These are phyloP conservation scores for Arvicanthis niloticus DNA, from an alignment of 2,113 vertebrate genomes.

Conservation along the genomic window DNA sequence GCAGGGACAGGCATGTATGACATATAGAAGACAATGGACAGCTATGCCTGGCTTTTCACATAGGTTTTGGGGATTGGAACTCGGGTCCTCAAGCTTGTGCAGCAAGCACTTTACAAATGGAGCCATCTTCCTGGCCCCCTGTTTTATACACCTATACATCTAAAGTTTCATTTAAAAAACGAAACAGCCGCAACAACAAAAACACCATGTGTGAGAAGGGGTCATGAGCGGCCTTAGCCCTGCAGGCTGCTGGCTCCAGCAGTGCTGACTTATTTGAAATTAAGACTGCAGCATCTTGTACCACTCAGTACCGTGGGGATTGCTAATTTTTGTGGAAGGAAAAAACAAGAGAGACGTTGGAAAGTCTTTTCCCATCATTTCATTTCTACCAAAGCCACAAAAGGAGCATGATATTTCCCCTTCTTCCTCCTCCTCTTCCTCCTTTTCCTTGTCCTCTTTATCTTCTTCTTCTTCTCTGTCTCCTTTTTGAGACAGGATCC, in stretches of 20 bases:
- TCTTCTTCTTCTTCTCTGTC: no score
- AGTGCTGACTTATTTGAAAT: not conserved
- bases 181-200: not conserved
- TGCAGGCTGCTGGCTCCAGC: not conserved
- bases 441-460: not conserved
- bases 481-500: not conserved
- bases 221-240: no score
- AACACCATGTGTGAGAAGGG: not conserved
- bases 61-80: not conserved
- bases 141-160: no score
- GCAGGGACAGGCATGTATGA: not conserved
- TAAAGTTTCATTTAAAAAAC: not conserved
- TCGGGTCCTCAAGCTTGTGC: no score
- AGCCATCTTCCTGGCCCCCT: not conserved
- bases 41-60: not conserved
- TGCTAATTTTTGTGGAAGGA: slow-evolving; percentile 4
- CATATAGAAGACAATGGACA: not conserved
- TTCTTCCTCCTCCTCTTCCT: not conserved
- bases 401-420: not conserved
- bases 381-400: slow-evolving; percentile 27
- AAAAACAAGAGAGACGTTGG: not conserved
- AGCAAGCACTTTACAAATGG: not conserved
- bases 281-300: not conserved
- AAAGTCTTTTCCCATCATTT: slow-evolving; percentile 5
- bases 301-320: not conserved